A percentile compares a stretch with the other conserved stretches of the same genome.
These are phyloP conservation scores for Amphilophus citrinellus DNA, from an alignment of 2,113 vertebrate genomes.

Conservation along the genomic window DNA sequence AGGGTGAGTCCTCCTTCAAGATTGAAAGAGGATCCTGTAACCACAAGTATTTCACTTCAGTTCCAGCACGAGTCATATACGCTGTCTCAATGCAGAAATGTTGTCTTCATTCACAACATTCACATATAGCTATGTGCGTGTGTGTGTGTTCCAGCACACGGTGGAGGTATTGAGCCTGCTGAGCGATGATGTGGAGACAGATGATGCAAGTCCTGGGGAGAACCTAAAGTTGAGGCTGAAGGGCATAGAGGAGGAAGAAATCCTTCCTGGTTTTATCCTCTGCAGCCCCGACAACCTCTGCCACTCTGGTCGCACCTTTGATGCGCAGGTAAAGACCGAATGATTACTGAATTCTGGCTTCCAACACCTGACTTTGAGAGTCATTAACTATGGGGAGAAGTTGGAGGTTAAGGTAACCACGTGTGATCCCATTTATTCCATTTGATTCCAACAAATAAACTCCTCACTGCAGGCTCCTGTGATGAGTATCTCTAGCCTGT, in stretches of 20 bases:
- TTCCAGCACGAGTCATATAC: neutral
- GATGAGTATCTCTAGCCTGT: neutral
- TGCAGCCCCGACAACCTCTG: constrained; percentile 97
- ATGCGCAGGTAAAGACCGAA: constrained; percentile 89
- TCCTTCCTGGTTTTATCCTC: constrained; percentile 98
- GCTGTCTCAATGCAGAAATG: neutral
- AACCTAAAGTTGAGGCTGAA: constrained; percentile 98
- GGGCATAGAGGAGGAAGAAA: constrained; percentile 99
- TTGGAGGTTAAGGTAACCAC: neutral
- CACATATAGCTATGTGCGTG: neutral
- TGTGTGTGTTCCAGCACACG: constrained; percentile 86
- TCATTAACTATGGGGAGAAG: neutral
- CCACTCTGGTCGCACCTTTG: constrained; percentile 98
- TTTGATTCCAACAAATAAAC: neutral
- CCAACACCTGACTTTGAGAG: neutral
- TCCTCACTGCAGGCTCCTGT: neutral
- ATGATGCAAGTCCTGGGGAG: constrained; percentile 94
- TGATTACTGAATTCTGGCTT: neutral
- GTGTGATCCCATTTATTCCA: neutral
- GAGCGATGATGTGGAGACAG: constrained; percentile 98
- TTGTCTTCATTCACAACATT: neutral
- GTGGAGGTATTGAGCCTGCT: constrained; percentile 98
- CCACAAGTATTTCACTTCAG: neutral
- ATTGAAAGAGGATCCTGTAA: neutral
- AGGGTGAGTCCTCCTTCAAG: constrained; percentile 83